phyloP scores from a whole-genome alignment of 2,888 invertebrate species.

The Notodonta dromedarius region DNA sequence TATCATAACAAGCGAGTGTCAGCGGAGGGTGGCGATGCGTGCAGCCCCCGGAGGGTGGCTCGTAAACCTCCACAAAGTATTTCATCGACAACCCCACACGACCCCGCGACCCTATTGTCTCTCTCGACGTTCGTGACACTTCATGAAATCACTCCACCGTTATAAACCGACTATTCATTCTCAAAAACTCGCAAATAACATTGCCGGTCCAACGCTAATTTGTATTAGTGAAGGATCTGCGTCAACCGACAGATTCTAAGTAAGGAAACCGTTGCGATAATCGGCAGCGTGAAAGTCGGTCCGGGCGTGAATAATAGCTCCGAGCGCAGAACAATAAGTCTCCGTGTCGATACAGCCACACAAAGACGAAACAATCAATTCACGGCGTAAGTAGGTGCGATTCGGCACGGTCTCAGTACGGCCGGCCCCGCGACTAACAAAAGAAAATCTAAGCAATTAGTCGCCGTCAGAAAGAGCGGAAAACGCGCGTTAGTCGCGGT shows the following conservation, averaged over 20 bases:
- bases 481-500: conserved; percentile 82
- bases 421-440: conserved; percentile 82
- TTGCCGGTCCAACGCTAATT: conserved; percentile 23
- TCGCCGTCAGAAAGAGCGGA: conserved; percentile 84
- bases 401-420: conserved; percentile 77
- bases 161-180: conserved; percentile 10
- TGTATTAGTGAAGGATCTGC: conserved; percentile 27
- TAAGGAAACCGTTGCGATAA: conserved; percentile 75
- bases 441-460: conserved; percentile 85
- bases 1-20: conserved; percentile 71
- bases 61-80: conserved; percentile 79
- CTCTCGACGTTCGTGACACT: conserved; percentile 71
- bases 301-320: conserved; percentile 76
- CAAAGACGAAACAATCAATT: conserved; percentile 84
- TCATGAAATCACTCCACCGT: conserved; percentile 71
- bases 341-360: conserved; percentile 80
- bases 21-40: conserved; percentile 51
- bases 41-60: conserved; percentile 61
- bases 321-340: conserved; percentile 77
- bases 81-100: conserved; percentile 67
- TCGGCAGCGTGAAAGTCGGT: conserved; percentile 77
- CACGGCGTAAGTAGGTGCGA: conserved; percentile 81
- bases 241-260: conserved; percentile 49
- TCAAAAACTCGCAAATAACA: conserved; percentile 11
- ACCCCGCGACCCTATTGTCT: conserved; percentile 72